Base-by-base conservation (phyloP, 1,140 invertebrate species). In the Akabosia matsudoensis region DNA sequence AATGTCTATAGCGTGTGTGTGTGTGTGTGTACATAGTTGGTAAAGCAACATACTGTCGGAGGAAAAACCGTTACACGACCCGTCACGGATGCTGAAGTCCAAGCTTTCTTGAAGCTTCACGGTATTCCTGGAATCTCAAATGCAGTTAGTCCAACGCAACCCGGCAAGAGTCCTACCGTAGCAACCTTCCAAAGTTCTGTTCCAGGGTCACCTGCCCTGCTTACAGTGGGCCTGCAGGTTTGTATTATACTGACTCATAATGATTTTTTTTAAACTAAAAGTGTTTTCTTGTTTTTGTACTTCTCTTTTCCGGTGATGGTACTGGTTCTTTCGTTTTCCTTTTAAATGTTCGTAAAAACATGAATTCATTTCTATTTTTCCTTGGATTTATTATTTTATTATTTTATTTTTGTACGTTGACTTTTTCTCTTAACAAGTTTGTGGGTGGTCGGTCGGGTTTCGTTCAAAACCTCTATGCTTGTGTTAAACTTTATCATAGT, bases 31-130 rank as follows among this genome's bases (percentile, higher is more conserved):
- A 7, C 1, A 26, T 30, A 81, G 80, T 73, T 81, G 71, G 74
- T 81, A 16, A 81, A 79, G 54, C 80, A 81, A 45, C 78, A 79
- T 51, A 78, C 76, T 0, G 76, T 81, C 0, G 80, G 80, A 28
- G 80, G 80, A 26, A 81, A 81, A 70, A 77, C 78, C 0, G 74
- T 81, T 2, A 81, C 80, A 3, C 73, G 78, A 26, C 52, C 78
- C n/a, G 73, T 81, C 14, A 79, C 80, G 2, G 80, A 81, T 18
- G 75, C 80, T 18, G 80, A 81, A 54, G 67, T 81, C 1, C 71
- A 70, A 28, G 75, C 73, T 13, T 75, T 81, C 52, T 52, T 81
- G 4, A 81, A 81, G 33, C 80, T 79, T 14, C 79, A 77, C 71
- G 77, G 79, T 4, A 31, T 54, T 52, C 33, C 33, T 16, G 34